Evolutionary conservation across 2,888 invertebrate species (phyloP), one percentile per base, ranked within the genome.

Genomic region (Parelbella ahira): DNA sequence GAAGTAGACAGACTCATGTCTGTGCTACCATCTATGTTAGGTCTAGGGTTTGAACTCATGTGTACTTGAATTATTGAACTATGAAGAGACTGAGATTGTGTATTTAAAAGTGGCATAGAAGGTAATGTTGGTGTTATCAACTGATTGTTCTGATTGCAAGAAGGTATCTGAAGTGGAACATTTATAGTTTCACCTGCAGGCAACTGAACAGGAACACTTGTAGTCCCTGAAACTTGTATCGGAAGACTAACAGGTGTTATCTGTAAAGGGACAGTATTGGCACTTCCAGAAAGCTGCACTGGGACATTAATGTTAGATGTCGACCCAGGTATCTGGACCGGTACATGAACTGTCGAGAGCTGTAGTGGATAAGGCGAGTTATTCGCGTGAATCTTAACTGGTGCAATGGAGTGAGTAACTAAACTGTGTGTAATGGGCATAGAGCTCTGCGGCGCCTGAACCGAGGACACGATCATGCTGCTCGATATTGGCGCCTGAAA

Each of bases 391-490:
- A 86, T 73, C 62, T 87, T 86, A 33, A 84, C 75, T 49, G 87
- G 86, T 37, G 83, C 82, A 50, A 87, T 67, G 41, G 84, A 78
- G 58, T 84, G 84, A 33, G 86, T 78, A 37, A 86, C 76, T 58
- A 84, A 68, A 59, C 69, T 80, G 54, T 87, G 86, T 47, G 81
- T 70, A 41, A 84, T 77, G 41, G 83, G 75, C 66, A 86, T 72
- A 39, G 83, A 79, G 70, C 71, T 84, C 68, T 81, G 82, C 44
- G 83, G 69, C 58, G 75, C 74, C 60, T 81, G 84, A 68, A 87
- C 70, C 51, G 87, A 83, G 49, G 87, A 79, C 61, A 87, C 81
- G 63, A 87, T 80, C 87, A 86, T 86, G 62, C 84, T 83, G 83
- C 77, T 83, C 59, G 86, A 69, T 63, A 77, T 81, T 64, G 86